Conservation (phyloP, 2,888 invertebrate genomes). For the Drosophila recens region DNA sequence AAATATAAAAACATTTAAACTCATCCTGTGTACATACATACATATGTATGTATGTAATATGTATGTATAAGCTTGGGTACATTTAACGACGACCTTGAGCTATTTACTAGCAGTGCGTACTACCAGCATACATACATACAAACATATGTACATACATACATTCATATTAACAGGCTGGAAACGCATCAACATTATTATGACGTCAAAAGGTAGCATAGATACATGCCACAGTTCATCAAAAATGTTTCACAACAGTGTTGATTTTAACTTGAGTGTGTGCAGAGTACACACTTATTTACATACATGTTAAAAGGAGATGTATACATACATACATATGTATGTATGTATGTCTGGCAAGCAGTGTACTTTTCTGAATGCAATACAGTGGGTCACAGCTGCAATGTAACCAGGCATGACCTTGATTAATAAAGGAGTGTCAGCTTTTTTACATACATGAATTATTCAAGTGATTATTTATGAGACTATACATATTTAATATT, state of each 20-base stretch:
- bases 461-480: not conserved
- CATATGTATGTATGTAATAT: conserved; percentile 8
- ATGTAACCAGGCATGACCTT: conserved; percentile 2
- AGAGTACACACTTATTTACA: not conserved
- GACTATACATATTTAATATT: not conserved
- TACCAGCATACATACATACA: not conserved
- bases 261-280: conserved; percentile 14
- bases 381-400: conserved; percentile 13
- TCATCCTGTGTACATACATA: conserved; percentile 15
- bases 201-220: conserved; percentile 59
- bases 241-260: conserved; percentile 7
- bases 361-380: not conserved
- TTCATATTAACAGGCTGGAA: conserved; percentile 17
- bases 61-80: conserved; percentile 8
- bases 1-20: not conserved
- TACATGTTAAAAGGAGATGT: not conserved
- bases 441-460: not conserved
- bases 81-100: conserved; percentile 63
- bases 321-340: not conserved
- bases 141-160: conserved; percentile 10
- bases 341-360: not conserved
- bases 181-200: conserved; percentile 43
- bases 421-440: conserved; percentile 21
- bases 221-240: conserved; percentile 2
- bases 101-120: conserved; percentile 55